These are phyloP conservation scores for Cerastoderma edule DNA, from an alignment of 2,888 invertebrate genomes.

Conservation along the genomic window DNA sequence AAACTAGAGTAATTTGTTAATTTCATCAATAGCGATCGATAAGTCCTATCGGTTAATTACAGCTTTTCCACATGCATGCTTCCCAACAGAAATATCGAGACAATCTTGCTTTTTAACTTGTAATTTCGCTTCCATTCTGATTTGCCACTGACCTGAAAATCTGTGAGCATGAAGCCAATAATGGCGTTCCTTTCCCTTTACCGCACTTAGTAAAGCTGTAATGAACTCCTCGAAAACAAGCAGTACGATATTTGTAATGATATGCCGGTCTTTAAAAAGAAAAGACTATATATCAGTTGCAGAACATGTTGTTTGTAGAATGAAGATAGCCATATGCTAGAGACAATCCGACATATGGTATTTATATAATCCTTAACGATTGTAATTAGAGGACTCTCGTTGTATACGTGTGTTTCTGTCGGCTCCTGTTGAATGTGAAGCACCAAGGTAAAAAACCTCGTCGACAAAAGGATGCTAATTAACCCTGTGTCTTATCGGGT, in stretches of 20 bases:
- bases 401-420: too few relatives aligned
- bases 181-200: conserved; percentile 14
- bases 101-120: conserved; percentile 59
- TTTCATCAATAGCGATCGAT: conserved; percentile 63
- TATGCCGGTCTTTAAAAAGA: too few relatives aligned
- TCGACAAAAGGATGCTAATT: conserved; percentile 18
- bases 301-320: too few relatives aligned
- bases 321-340: too few relatives aligned
- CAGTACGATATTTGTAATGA: too few relatives aligned
- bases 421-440: background rate
- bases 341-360: too few relatives aligned
- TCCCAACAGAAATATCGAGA: conserved; percentile 45
- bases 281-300: too few relatives aligned
- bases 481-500: conserved; percentile 20
- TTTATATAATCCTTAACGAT: too few relatives aligned
- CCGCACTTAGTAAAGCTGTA: too few relatives aligned
- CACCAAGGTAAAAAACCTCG: conserved; percentile 16
- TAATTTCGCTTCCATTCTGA: conserved; percentile 52
- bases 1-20: conserved; percentile 63
- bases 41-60: conserved; percentile 58
- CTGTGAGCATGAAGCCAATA: conserved; percentile 34
- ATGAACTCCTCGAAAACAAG: too few relatives aligned
- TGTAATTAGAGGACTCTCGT: too few relatives aligned
- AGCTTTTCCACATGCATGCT: conserved; percentile 60
- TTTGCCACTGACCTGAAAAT: conserved; percentile 47